A percentile compares a stretch with the other conserved stretches of the same genome.
Evolutionary conservation across 2,113 vertebrate genomes (phyloP).

Genomic region (Quiscalus mexicanus): DNA sequence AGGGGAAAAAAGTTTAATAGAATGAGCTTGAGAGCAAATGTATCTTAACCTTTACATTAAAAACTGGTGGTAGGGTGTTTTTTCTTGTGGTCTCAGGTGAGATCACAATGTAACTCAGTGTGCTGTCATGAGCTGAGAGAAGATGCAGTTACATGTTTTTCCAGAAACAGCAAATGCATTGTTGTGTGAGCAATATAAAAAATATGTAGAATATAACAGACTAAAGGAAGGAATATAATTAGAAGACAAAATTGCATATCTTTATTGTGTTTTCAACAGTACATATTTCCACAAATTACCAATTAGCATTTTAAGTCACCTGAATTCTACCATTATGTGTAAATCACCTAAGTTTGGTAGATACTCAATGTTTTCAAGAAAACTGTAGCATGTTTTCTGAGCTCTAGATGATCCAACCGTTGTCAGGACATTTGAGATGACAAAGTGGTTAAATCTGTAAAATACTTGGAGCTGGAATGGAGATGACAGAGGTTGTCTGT

Average conservation of each 20-base stretch:
- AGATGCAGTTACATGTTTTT: not conserved
- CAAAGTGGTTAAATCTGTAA: not conserved
- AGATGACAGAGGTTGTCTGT: not conserved
- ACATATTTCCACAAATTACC: not conserved
- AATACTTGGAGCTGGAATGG: not conserved
- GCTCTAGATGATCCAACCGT: not conserved
- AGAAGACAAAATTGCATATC: not conserved
- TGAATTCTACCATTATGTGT: not conserved
- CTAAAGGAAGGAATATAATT: not conserved
- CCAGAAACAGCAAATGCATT: not conserved
- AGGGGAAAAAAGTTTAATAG: not conserved
- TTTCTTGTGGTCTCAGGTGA: not conserved
- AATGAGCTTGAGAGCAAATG: not conserved
- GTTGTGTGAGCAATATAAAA: not conserved
- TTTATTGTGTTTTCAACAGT: not conserved
- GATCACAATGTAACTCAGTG: not conserved
- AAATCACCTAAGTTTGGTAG: not conserved
- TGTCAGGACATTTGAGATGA: not conserved
- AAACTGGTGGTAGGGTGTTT: not conserved
- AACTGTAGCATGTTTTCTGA: not conserved
- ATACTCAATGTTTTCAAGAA: not conserved
- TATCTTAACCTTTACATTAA: constrained; percentile 33
- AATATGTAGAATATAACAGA: not conserved
- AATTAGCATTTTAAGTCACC: not conserved
- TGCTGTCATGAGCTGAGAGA: not conserved